phyloP scores from a whole-genome alignment of 2,113 vertebrate species.

The Solea senegalensis region DNA sequence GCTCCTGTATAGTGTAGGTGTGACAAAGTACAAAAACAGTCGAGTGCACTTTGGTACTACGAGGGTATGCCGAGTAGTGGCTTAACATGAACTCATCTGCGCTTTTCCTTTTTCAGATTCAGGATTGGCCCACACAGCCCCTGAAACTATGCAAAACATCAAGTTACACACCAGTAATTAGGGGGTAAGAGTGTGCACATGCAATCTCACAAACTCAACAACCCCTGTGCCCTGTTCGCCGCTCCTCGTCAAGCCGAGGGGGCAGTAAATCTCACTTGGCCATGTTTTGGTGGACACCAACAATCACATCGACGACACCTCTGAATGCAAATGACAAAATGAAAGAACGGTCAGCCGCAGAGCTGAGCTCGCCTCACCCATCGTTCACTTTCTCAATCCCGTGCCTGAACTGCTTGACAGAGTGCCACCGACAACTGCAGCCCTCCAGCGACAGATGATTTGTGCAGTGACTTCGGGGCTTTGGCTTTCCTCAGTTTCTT shows the following conservation, averaged over 20 bases:
- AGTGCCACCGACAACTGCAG: slow-evolving; percentile 35
- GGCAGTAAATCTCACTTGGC: slow-evolving; percentile 42
- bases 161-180: background rate
- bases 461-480: slow-evolving; percentile 49
- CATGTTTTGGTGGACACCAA: slow-evolving; percentile 12
- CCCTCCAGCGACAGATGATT: slow-evolving; percentile 56
- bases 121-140: background rate
- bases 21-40: slow-evolving; percentile 27
- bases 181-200: background rate
- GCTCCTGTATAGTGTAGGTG: background rate
- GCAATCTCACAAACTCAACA: slow-evolving; percentile 4
- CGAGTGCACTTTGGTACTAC: slow-evolving; percentile 3
- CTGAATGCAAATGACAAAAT: slow-evolving; percentile 63
- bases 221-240: background rate
- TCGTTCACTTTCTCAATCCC: slow-evolving; percentile 58
- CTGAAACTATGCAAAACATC: slow-evolving; percentile 9
- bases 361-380: slow-evolving; percentile 22
- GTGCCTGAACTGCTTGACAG: slow-evolving; percentile 27
- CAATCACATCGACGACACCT: slow-evolving; percentile 61
- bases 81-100: background rate
- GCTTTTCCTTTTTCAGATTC: background rate
- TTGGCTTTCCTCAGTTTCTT: slow-evolving; percentile 12
- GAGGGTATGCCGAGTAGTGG: background rate
- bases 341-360: slow-evolving; percentile 33
- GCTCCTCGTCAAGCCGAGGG: background rate